phyloP scores from a whole-genome alignment of 2,888 invertebrate genomes.

The Calameuta filiformis region DNA sequence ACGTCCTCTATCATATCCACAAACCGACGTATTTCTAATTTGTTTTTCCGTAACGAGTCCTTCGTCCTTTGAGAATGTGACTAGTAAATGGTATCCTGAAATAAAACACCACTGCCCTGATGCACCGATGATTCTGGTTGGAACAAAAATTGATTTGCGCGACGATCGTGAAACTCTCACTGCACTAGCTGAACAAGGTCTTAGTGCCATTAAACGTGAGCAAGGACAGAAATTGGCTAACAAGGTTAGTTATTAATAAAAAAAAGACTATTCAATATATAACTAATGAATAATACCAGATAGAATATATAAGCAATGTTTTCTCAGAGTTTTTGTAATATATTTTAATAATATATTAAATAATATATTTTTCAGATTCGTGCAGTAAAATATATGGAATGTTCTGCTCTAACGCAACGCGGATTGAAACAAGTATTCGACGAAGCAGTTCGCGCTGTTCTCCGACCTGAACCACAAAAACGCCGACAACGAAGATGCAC shows the following conservation, averaged over 20 bases:
- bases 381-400: slow-evolving; percentile 99
- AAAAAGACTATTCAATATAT: not conserved
- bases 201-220: slow-evolving; percentile 95
- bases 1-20: slow-evolving; percentile 96
- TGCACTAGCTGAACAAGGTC: slow-evolving; percentile 90
- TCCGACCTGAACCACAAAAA: slow-evolving; percentile 96
- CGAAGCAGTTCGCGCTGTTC: slow-evolving; percentile 96
- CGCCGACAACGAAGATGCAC: slow-evolving; percentile 93
- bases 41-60: slow-evolving; percentile 99
- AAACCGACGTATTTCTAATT: slow-evolving; percentile 99
- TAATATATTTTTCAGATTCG: slow-evolving; percentile 72
- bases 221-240: slow-evolving; percentile 98
- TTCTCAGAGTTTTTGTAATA: not conserved
- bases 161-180: slow-evolving; percentile 97
- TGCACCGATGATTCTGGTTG: slow-evolving; percentile 98
- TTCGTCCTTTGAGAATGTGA: slow-evolving; percentile 99
- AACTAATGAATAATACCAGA: not conserved
- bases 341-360: no score
- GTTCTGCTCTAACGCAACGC: slow-evolving; percentile 98
- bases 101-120: slow-evolving; percentile 99
- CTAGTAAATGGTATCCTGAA: slow-evolving; percentile 99
- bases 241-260: slow-evolving; percentile 68
- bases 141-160: slow-evolving; percentile 98
- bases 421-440: slow-evolving; percentile 99
- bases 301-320: not conserved